phyloP scores from a whole-genome alignment of 2,888 invertebrate genomes.

The Dynastes grantii region DNA sequence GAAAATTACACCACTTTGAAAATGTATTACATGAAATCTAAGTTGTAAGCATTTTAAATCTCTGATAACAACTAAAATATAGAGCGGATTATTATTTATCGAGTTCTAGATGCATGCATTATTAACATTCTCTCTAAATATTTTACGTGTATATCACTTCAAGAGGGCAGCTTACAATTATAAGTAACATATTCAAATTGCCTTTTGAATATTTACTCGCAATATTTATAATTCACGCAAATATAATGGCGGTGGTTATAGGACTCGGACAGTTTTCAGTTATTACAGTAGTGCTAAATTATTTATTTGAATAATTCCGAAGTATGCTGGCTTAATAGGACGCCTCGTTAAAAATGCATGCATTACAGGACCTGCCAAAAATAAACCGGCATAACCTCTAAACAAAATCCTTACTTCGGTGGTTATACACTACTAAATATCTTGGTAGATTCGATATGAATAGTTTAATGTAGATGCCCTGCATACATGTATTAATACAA shows the following conservation, averaged over 20 bases:
- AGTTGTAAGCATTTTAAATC: too few species aligned
- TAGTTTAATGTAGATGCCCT: too few species aligned
- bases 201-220: constrained; percentile 19
- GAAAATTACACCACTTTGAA: too few species aligned
- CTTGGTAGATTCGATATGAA: too few species aligned
- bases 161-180: constrained; percentile 14
- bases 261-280: constrained; percentile 1
- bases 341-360: neutral
- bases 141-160: constrained; percentile 11
- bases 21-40: too few species aligned
- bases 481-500: too few species aligned
- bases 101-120: neutral
- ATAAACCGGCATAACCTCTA: too few species aligned
- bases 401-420: neutral
- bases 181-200: constrained; percentile 24
- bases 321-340: neutral
- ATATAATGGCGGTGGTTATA: neutral
- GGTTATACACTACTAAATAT: neutral
- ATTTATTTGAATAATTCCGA: constrained; percentile 21
- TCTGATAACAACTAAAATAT: neutral
- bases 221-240: constrained; percentile 5
- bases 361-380: neutral
- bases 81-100: neutral
- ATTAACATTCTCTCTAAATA: constrained; percentile 2
- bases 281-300: constrained; percentile 9